Conservation (phyloP, 2,113 vertebrate species). For the Suncus etruscus region DNA sequence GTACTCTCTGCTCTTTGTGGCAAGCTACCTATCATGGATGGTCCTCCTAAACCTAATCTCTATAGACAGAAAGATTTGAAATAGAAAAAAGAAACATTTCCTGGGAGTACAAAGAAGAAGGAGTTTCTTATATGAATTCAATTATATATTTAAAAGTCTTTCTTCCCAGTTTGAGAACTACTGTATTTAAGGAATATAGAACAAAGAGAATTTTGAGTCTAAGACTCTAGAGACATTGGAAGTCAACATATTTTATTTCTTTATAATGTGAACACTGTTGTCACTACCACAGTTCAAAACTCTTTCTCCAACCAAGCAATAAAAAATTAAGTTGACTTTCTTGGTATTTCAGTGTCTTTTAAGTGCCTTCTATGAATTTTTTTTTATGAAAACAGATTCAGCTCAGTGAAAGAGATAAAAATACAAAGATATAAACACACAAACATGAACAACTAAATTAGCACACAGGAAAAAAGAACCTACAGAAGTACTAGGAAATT, state of each 20-base stretch:
- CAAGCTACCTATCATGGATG: too few species aligned
- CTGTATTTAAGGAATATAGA: neutral
- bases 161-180: neutral
- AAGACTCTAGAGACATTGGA: too few species aligned
- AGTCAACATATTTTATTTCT: constrained; percentile 3
- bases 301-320: neutral
- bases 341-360: neutral
- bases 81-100: neutral
- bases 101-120: neutral
- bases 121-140: neutral
- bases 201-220: too few species aligned
- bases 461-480: neutral
- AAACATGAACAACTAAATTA: neutral
- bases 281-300: neutral
- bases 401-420: neutral
- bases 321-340: constrained; percentile 3
- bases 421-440: neutral
- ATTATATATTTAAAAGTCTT: neutral
- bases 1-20: too few species aligned
- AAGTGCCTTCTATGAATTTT: neutral
- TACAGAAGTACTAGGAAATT: too few species aligned
- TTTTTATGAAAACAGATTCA: neutral
- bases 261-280: neutral
- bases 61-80: too few species aligned
- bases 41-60: too few species aligned